Evolutionary conservation across 1,140 invertebrate species (phyloP), one percentile per base, ranked within the genome.

Genomic region (Matsumurasca onukii): DNA sequence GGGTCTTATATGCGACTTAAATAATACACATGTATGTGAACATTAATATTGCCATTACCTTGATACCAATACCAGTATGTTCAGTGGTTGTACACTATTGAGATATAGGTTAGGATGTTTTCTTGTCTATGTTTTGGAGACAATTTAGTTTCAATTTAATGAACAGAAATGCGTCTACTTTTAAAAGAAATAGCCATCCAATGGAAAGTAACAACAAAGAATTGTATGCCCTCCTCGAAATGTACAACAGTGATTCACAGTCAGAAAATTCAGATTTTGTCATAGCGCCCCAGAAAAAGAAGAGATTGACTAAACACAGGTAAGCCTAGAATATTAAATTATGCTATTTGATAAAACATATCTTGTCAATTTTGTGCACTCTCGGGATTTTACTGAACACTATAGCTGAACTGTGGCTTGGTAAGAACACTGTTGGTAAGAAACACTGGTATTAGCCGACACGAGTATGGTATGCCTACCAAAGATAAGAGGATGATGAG

Each of bases 211-310:
- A 82, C 74, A 82, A 82, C 71, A 87, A 87, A 71, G 86, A 88
- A 80, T 86, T 85, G 52, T 86, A 86, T 76, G 84, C 86, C 72
- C 80, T 88, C 22, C 76, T 88, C 71, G 84, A 86, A 72, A 76
- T 85, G 59, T 81, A 85, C 24, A 84, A 86, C 63, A 84, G 82
- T 73, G 84, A 86, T 64, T 86, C 86, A 61, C 68, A 13, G 24
- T 73, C 72, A 0, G 84, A 86, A 71, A 78, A 85, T 63, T 80
- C 86, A n/a, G 85, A 86, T 74, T 75, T 87, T 76, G 81, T 86
- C 69, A 79, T 86, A 55, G 80, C 83, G 59, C 82, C 84, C 17
- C 85, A 82, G 71, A 85, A 85, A 72, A 85, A 82, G 75, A 86
- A 83, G 75, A 78, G 82, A 17, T 82, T 80, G 71, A 78, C 82